phyloP scores from a whole-genome alignment of 2,113 vertebrate species.

The Cervus canadensis region DNA sequence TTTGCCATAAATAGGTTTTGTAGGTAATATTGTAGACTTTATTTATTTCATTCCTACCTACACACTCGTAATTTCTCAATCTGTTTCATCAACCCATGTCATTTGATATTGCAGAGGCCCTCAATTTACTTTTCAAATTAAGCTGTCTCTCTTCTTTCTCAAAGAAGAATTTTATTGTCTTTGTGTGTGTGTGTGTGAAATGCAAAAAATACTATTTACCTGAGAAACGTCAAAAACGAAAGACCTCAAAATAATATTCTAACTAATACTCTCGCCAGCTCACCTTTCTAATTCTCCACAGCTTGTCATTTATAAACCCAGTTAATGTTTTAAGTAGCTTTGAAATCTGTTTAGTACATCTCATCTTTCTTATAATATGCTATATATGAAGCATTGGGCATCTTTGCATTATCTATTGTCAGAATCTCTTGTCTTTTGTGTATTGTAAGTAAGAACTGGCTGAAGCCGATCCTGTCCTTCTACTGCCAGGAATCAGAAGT shows the following conservation, averaged over 20 bases:
- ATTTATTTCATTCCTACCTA: background rate
- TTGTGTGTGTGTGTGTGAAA: background rate
- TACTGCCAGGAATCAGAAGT: background rate
- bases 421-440: background rate
- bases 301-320: background rate
- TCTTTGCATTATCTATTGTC: background rate
- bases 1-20: background rate
- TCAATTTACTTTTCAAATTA: background rate
- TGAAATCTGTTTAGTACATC: background rate
- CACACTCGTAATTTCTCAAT: background rate
- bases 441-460: background rate
- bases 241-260: background rate
- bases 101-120: background rate
- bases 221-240: background rate
- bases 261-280: background rate
- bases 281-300: background rate
- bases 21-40: background rate
- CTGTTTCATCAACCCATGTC: background rate
- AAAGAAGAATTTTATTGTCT: background rate
- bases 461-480: background rate
- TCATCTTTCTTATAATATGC: background rate
- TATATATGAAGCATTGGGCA: background rate
- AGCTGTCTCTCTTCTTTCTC: background rate
- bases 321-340: background rate
- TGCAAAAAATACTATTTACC: background rate